Conservation (phyloP, 2,113 vertebrate species). For the Orcinus orca region DNA sequence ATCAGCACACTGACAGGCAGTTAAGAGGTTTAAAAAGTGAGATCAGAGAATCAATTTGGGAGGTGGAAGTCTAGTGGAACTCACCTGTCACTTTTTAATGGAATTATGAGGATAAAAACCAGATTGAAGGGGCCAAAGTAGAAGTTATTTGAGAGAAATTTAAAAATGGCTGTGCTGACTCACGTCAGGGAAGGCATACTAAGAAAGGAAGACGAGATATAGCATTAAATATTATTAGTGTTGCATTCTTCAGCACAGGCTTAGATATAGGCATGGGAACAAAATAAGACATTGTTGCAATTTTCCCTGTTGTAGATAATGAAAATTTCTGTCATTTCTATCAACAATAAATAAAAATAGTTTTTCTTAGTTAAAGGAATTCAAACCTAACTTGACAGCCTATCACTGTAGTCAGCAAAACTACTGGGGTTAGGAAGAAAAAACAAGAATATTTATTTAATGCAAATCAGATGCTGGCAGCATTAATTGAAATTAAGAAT, state of each 20-base stretch:
- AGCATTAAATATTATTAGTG: background rate
- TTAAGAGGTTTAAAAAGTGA: background rate
- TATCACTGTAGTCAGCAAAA: background rate
- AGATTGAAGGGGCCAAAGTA: background rate
- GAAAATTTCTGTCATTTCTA: background rate
- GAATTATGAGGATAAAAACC: background rate
- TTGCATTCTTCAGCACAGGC: background rate
- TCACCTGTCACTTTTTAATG: background rate
- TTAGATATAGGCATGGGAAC: background rate
- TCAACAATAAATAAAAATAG: background rate
- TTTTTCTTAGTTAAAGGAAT: background rate
- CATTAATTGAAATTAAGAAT: background rate
- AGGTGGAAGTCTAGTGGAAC: background rate
- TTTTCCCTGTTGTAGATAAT: background rate
- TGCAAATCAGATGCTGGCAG: background rate
- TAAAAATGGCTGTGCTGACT: background rate
- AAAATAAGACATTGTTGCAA: background rate
- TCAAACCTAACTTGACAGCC: background rate
- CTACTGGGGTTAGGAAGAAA: background rate
- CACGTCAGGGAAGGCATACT: background rate
- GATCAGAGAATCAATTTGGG: background rate
- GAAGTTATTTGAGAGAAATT: background rate
- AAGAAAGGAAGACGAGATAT: background rate
- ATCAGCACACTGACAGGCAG: background rate
- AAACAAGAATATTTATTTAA: background rate